Percentiles rank a stretch among this genome's conserved stretches.
These are phyloP conservation scores for Leptosomus discolor DNA, from an alignment of 2,113 vertebrate species.

Conservation along the genomic window DNA sequence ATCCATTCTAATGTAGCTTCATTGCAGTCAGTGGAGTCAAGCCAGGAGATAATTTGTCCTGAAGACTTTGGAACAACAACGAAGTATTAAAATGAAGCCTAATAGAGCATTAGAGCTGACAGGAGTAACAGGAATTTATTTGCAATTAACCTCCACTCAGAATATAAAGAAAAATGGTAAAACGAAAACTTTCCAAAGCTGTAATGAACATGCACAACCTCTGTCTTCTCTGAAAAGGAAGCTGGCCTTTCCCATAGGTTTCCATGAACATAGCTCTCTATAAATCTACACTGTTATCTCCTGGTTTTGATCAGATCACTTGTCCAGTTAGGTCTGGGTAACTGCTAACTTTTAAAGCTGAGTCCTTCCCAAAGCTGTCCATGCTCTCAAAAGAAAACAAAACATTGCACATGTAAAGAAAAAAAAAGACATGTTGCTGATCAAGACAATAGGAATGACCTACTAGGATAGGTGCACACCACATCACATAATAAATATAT, in stretches of 20 bases:
- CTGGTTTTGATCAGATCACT: background rate
- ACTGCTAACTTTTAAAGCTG: background rate
- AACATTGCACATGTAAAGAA: background rate
- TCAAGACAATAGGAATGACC: background rate
- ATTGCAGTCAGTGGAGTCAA: background rate
- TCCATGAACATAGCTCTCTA: background rate
- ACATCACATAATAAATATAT: constrained; percentile 25
- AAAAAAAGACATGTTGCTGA: background rate
- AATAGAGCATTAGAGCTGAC: background rate
- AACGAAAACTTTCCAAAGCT: background rate
- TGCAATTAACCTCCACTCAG: background rate
- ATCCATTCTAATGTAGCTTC: background rate
- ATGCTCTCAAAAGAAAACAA: background rate
- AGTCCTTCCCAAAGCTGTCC: background rate
- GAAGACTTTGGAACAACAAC: background rate
- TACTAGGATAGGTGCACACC: background rate
- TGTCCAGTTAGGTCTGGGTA: background rate
- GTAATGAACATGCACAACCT: background rate
- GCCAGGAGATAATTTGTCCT: background rate
- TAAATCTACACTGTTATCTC: background rate
- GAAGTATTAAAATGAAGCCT: background rate
- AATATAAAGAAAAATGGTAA: background rate
- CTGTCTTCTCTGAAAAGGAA: background rate
- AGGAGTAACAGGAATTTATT: background rate
- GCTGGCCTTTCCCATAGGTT: background rate